Evolutionary conservation across 1,140 invertebrate species (phyloP).

Genomic region (Scaptomyza hsui): DNA sequence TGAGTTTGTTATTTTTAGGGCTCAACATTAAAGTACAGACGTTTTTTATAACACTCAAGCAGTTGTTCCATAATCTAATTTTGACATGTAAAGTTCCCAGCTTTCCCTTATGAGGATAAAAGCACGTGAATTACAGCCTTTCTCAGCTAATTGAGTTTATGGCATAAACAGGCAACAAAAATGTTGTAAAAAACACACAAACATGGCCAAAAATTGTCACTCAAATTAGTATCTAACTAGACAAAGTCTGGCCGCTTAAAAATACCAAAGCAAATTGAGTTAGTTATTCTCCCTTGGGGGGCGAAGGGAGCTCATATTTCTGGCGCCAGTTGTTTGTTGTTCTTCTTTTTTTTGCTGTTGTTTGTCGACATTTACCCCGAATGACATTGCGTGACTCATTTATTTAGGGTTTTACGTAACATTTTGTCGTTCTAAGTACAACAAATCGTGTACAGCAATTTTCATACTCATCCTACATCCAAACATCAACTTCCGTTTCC

Average conservation of each 20-base stretch:
- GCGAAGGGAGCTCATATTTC: slow-evolving; percentile 64
- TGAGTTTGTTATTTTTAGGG: too few relatives aligned
- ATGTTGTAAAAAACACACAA: slow-evolving; percentile 16
- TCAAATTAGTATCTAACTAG: slow-evolving; percentile 32
- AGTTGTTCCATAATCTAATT: too few relatives aligned
- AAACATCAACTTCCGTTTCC: not conserved
- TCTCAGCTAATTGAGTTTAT: slow-evolving; percentile 37
- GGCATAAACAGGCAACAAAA: slow-evolving; percentile 10
- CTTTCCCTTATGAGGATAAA: too few relatives aligned
- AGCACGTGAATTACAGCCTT: too few relatives aligned
- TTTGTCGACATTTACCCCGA: slow-evolving; percentile 71
- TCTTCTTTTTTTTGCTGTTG: slow-evolving; percentile 22
- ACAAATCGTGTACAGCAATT: slow-evolving; percentile 10
- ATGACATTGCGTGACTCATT: slow-evolving; percentile 82
- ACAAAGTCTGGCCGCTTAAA: slow-evolving; percentile 23
- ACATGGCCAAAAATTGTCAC: slow-evolving; percentile 20
- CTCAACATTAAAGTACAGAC: too few relatives aligned
- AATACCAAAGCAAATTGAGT: slow-evolving; percentile 14
- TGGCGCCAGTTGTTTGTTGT: slow-evolving; percentile 78
- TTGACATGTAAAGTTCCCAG: too few relatives aligned
- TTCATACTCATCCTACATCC: slow-evolving; percentile 15
- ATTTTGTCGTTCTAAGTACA: not conserved
- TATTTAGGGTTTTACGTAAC: slow-evolving; percentile 77
- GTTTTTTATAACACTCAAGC: too few relatives aligned
- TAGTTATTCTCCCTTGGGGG: not conserved